Evolutionary conservation across 2,888 invertebrate species (phyloP), one percentile per base, ranked within the genome.

Genomic region (Pantelozetes paolii): DNA sequence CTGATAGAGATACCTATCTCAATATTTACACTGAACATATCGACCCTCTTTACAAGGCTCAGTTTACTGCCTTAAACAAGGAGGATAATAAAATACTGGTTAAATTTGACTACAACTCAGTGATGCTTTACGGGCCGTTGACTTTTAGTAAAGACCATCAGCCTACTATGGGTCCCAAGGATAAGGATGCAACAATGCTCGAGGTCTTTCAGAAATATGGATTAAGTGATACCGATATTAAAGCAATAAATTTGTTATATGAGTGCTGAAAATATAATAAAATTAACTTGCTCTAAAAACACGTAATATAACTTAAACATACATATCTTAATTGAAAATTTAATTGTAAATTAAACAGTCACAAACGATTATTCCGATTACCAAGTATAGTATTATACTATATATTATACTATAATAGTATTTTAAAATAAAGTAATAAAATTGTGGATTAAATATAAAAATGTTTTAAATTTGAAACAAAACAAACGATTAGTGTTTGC

Each of bases 61-160:
- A 77, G 50, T 78, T 78, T 64, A 45, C 26, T 28, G 64, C 71
- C 13, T 57, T 78, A 72, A 71, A 72, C 23, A 71, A 72, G 18
- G 28, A 73, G 18, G 72, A 77, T 26, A 76, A 75, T 28, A 20
- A 71, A 26, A 70, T 78, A 6, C 28, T 76, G 32, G 75, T 72
- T 59, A 32, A 36, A 0, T 78, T 77, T 71, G 77, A 77, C 54
- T 78, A 76, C 75, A 72, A 75, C 40, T 78, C 77, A 18, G 73
- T 78, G 9, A 78, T 78, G 78, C 73, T 77, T 69, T 78, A 78
- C 72, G 78, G 78, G 1, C 74, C 76, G 48, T 74, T 74, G 1
- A 74, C 77, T 23, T 78, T 78, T 71, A 75, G 76, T 23, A 75
- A 71, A 26, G 76, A 76, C 36, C 72, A 72, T 0, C 23, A 73